A percentile compares a stretch with the other conserved stretches of the same genome.
Evolutionary conservation across 2,888 invertebrate species (phyloP).

Genomic region (Chrysina gloriosa): DNA sequence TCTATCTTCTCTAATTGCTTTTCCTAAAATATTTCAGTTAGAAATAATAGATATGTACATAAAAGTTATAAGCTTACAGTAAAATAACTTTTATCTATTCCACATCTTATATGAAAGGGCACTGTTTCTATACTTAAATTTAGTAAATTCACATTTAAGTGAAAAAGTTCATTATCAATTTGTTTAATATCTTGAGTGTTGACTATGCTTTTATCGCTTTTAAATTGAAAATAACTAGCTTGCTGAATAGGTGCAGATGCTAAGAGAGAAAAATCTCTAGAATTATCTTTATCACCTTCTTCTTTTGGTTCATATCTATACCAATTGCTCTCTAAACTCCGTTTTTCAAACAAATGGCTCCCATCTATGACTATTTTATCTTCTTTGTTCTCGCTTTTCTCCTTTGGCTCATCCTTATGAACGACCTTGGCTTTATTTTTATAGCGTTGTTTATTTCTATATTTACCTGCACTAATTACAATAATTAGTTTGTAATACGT

Average conservation of each 20-base stretch:
- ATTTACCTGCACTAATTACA: constrained; percentile 38
- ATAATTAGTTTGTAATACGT: not conserved
- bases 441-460: constrained; percentile 40
- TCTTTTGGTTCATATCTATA: constrained; percentile 48
- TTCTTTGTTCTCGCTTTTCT: not conserved
- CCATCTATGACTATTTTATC: constrained; percentile 38
- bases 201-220: constrained; percentile 48
- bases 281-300: constrained; percentile 43
- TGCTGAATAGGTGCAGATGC: constrained; percentile 50
- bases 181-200: constrained; percentile 39
- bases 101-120: constrained; percentile 46
- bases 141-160: constrained; percentile 47
- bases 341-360: constrained; percentile 24
- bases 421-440: constrained; percentile 38
- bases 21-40: constrained; percentile 39
- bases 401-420: constrained; percentile 12
- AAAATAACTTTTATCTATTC: constrained; percentile 45
- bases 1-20: constrained; percentile 35
- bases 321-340: constrained; percentile 48
- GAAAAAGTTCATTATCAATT: constrained; percentile 44
- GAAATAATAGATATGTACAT: not conserved
- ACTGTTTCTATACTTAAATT: constrained; percentile 45
- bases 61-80: constrained; percentile 40
- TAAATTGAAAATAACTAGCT: constrained; percentile 53
- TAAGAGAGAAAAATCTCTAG: constrained; percentile 48